phyloP scores from a whole-genome alignment of 2,797 vertebrate species.

The Triplophysa yarkandensis region DNA sequence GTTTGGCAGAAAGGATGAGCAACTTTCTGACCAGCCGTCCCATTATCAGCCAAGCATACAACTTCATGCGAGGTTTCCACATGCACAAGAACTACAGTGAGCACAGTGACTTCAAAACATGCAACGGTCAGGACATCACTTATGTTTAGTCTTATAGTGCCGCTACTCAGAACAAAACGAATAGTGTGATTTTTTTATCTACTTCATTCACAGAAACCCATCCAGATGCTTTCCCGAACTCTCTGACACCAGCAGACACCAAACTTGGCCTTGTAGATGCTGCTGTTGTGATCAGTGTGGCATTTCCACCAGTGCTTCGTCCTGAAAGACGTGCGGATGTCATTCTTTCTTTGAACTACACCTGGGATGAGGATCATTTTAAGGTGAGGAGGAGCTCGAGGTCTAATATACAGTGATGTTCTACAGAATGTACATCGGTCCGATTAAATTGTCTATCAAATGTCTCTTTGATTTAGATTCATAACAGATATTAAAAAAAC shows the following conservation, averaged over 20 bases:
- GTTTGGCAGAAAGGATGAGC: conserved; percentile 61
- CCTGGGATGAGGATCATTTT: conserved; percentile 69
- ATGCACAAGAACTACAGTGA: conserved; percentile 78
- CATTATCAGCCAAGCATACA: conserved; percentile 74
- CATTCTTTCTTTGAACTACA: conserved; percentile 82
- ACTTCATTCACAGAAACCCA: conserved; percentile 71
- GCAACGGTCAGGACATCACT: conserved; percentile 70
- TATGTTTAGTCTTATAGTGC: conserved; percentile 1
- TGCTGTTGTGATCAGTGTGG: conserved; percentile 69
- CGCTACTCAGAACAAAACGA: not conserved
- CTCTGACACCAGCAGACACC: conserved; percentile 77
- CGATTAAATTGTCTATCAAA: too few species aligned
- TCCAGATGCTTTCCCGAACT: conserved; percentile 78
- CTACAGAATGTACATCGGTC: conserved; percentile 62
- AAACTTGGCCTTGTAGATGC: conserved; percentile 79
- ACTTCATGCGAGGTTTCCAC: conserved; percentile 80
- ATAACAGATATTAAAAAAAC: too few species aligned
- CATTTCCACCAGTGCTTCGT: conserved; percentile 76
- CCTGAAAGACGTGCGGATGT: conserved; percentile 78
- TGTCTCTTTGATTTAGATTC: too few species aligned
- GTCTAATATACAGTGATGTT: not conserved
- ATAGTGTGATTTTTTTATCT: conserved; percentile 7
- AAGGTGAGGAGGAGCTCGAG: conserved; percentile 22
- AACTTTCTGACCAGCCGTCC: conserved; percentile 76
- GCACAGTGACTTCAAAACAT: conserved; percentile 70